Base-by-base conservation (phyloP, 2,113 vertebrate genomes). In the Merops nubicus region DNA sequence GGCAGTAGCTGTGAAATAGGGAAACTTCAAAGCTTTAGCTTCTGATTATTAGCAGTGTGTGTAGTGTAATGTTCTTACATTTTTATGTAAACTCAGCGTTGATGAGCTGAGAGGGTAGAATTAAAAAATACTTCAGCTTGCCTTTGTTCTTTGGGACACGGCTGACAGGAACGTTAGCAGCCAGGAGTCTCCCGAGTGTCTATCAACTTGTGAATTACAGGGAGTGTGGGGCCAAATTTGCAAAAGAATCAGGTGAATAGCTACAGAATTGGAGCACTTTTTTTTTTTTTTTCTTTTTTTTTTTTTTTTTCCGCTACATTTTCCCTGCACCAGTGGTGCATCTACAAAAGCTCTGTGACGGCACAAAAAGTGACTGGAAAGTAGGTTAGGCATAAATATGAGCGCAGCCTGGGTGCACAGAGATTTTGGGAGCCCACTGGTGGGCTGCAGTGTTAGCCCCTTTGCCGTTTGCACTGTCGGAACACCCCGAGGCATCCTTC, bases 51-150 rank as follows among this genome's bases (percentile, higher is more conserved):
- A 98, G 95, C 96, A 96, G 96, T 85, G 95, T 96, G 95, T 88
- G 91, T 97, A 97, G 96, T 97, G 96, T 93, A 98, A 97, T 97
- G 96, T 97, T 98, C 97, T 97, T 97, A 97, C 96, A 97, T 98
- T 98, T 98, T 97, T 98, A 98, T 98, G 97, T 97, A 97, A 97
- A 97, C 95, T 97, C 97, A 97, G 97, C 85, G 75, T 95, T 98
- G 97, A 98, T 98, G 97, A 98, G 97, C 97, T 98, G 97, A 98
- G 96, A 98, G 93, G 91, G 94, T 65, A 97, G 97, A 98, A 98
- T 98, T 97, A 97, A 98, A 98, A 98, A 97, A 97, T 98, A 91
- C 85, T 97, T 97, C 97, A 97, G 96, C 92, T 97, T 96, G 93
- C 96, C 93, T 98, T 98, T 98, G 97, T 98, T 98, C 98, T 98